Conservation (phyloP, 2,113 vertebrate species). For the Grammomys dolichurus region DNA sequence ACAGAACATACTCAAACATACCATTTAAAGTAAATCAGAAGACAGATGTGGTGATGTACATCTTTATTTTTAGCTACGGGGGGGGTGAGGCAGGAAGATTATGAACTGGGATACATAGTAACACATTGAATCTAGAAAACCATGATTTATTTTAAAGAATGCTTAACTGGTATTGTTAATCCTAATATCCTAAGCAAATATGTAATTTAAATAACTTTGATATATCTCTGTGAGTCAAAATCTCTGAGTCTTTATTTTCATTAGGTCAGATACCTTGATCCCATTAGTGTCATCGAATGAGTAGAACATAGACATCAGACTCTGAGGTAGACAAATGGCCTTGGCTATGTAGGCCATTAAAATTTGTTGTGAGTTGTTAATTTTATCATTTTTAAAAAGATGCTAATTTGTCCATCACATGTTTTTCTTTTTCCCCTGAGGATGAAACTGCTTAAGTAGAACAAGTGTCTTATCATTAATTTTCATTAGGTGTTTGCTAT, state of each 20-base stretch:
- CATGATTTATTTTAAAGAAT: constrained; percentile 9
- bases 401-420: constrained; percentile 32
- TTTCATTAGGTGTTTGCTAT: constrained; percentile 24
- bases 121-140: background rate
- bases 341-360: background rate
- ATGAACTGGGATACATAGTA: background rate
- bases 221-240: constrained; percentile 35
- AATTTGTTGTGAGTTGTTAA: background rate
- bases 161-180: background rate
- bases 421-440: constrained; percentile 56
- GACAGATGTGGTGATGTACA: background rate
- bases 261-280: background rate
- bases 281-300: background rate
- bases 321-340: background rate
- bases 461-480: background rate
- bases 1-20: background rate
- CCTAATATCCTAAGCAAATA: constrained; percentile 16
- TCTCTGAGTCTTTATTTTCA: constrained; percentile 22
- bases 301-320: background rate
- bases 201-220: constrained; percentile 42
- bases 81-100: background rate
- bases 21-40: constrained; percentile 16
- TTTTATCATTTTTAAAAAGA: background rate
- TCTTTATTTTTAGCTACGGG: background rate
- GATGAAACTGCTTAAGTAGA: constrained; percentile 54